phyloP scores from a whole-genome alignment of 2,797 vertebrate species.

The Lepilemur ruficaudatus region DNA sequence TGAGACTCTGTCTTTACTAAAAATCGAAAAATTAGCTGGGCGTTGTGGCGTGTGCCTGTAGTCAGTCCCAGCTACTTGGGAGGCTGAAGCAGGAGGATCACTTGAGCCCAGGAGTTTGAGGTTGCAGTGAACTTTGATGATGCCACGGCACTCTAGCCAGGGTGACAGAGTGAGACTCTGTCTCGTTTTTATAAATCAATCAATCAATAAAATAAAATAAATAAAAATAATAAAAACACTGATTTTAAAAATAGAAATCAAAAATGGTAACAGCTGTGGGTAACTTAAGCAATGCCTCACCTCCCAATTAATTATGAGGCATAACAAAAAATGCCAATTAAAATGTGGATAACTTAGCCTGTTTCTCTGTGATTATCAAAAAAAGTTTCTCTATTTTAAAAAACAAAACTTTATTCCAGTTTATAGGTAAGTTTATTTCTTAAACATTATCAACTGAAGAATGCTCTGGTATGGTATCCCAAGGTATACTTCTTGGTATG shows the following conservation, averaged over 20 bases:
- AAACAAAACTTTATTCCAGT: neutral
- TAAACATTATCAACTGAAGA: neutral
- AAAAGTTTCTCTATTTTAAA: neutral
- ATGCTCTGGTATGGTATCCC: neutral
- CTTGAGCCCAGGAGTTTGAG: too few species aligned
- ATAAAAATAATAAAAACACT: neutral
- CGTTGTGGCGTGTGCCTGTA: too few species aligned
- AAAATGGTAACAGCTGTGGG: neutral
- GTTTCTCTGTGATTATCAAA: neutral
- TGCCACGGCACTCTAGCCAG: too few species aligned
- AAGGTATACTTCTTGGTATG: neutral
- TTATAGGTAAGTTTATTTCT: neutral
- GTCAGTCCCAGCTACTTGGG: too few species aligned
- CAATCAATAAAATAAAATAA: too few species aligned
- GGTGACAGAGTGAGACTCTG: too few species aligned
- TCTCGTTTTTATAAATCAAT: too few species aligned
- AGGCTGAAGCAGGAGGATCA: too few species aligned
- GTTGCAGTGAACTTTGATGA: too few species aligned
- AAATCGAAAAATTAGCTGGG: too few species aligned
- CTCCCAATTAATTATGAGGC: neutral
- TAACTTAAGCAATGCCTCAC: neutral
- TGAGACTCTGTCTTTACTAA: too few species aligned
- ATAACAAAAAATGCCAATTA: neutral
- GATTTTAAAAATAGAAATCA: constrained; percentile 29
- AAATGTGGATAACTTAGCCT: neutral